These are phyloP conservation scores for Thalassoma bifasciatum DNA, from an alignment of 2,113 vertebrate species.

Conservation along the genomic window DNA sequence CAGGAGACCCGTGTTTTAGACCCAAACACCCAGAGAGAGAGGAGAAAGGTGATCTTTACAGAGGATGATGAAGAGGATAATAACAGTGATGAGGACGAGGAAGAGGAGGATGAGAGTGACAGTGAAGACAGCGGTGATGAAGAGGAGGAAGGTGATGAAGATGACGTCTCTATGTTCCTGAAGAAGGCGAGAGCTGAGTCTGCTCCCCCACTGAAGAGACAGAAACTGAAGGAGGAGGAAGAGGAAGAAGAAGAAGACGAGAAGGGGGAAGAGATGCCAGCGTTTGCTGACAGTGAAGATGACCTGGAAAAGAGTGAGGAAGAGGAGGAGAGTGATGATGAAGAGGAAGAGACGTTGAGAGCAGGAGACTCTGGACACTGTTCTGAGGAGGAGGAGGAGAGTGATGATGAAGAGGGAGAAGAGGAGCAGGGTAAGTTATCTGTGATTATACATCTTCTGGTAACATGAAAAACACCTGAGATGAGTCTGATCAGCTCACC, in stretches of 20 bases:
- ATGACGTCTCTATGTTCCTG: slow-evolving; percentile 28
- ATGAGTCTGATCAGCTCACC: too few relatives aligned
- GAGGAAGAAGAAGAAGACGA: too few relatives aligned
- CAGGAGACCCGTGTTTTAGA: slow-evolving; percentile 85
- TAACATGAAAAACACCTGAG: too few relatives aligned
- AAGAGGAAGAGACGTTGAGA: slow-evolving; percentile 30
- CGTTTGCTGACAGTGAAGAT: slow-evolving; percentile 91
- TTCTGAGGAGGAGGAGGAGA: slow-evolving; percentile 82
- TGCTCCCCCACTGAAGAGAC: slow-evolving; percentile 72
- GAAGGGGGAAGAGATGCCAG: slow-evolving; percentile 89
- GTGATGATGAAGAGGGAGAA: slow-evolving; percentile 65
- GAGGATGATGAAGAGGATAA: background rate
- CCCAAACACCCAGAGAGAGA: slow-evolving; percentile 81
- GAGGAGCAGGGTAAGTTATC: slow-evolving; percentile 15
- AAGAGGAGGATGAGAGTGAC: slow-evolving; percentile 55
- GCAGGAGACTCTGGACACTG: slow-evolving; percentile 78
- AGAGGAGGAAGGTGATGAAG: slow-evolving; percentile 45
- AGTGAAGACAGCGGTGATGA: slow-evolving; percentile 33
- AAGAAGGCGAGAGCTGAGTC: slow-evolving; percentile 36
- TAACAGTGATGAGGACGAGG: slow-evolving; percentile 76
- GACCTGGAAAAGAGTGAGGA: slow-evolving; percentile 76
- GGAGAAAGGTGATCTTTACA: slow-evolving; percentile 90
- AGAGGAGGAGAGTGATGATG: slow-evolving; percentile 36
- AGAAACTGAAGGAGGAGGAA: slow-evolving; percentile 76
- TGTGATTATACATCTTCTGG: too few relatives aligned